Evolutionary conservation across 2,797 vertebrate genomes (phyloP).

Genomic region (Acanthurus lineatus): DNA sequence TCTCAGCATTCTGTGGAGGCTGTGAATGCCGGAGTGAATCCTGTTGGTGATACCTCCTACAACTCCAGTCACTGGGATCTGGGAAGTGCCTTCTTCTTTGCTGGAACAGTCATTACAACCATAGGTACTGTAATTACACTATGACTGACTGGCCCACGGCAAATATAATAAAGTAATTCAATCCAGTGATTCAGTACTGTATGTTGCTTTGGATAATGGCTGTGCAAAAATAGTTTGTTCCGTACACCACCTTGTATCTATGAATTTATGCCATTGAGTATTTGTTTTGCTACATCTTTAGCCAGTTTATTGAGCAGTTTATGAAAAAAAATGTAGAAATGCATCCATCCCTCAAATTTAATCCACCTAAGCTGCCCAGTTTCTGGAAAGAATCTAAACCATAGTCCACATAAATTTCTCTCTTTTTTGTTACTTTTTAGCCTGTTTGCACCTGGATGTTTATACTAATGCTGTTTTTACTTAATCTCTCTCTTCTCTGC

Average conservation of each 20-base stretch:
- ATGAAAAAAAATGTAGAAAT: neutral
- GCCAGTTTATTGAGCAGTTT: neutral
- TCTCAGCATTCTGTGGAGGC: conserved; percentile 93
- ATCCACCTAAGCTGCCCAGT: neutral
- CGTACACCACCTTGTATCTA: neutral
- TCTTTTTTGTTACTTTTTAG: neutral
- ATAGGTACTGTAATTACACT: conserved; percentile 86
- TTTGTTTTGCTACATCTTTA: neutral
- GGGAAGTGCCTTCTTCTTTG: conserved; percentile 97
- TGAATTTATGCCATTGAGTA: neutral
- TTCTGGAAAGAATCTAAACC: neutral
- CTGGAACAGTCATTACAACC: conserved; percentile 97
- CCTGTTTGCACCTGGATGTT: too few relatives aligned
- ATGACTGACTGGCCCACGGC: neutral
- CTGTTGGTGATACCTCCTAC: conserved; percentile 91
- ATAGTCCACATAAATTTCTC: neutral
- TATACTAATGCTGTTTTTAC: too few relatives aligned
- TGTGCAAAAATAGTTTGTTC: neutral
- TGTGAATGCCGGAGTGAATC: conserved; percentile 94
- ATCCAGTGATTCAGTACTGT: neutral
- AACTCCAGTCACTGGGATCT: conserved; percentile 97
- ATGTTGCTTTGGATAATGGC: neutral
- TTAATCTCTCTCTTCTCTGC: too few relatives aligned
- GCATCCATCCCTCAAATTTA: neutral
- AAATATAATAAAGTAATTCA: neutral